phyloP scores from a whole-genome alignment of 2,797 vertebrate genomes.

The Eulemur mongoz region DNA sequence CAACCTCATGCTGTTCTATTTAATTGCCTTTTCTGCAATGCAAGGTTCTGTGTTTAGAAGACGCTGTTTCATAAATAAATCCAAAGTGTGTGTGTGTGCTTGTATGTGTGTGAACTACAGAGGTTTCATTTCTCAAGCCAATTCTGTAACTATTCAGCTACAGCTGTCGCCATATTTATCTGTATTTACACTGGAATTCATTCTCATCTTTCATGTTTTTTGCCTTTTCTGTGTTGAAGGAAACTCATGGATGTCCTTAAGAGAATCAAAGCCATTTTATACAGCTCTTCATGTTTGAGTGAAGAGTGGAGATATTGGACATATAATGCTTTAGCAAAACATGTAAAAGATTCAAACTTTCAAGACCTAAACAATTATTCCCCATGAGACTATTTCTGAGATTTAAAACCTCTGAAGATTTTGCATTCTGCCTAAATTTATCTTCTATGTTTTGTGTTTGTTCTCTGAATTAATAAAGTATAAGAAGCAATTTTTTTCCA shows the following conservation, averaged over 20 bases:
- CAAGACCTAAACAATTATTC: slow-evolving; percentile 43
- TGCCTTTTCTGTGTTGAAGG: slow-evolving; percentile 55
- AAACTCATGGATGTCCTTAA: slow-evolving; percentile 36
- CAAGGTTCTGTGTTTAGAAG: slow-evolving; percentile 83
- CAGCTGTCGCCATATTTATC: slow-evolving; percentile 69
- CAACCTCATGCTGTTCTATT: slow-evolving; percentile 87
- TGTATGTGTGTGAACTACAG: slow-evolving; percentile 51
- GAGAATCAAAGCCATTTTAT: slow-evolving; percentile 47
- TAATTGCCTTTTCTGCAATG: slow-evolving; percentile 86
- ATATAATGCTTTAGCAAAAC: slow-evolving; percentile 2
- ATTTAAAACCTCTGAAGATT: neutral
- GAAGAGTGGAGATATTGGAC: neutral
- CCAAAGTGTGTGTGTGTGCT: slow-evolving; percentile 62
- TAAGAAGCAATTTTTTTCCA: neutral
- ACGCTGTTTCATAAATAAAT: slow-evolving; percentile 85
- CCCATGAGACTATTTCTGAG: neutral
- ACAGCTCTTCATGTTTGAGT: slow-evolving; percentile 37
- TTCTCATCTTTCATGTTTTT: slow-evolving; percentile 51
- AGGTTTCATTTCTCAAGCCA: slow-evolving; percentile 76
- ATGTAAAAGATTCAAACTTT: neutral
- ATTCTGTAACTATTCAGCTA: slow-evolving; percentile 64
- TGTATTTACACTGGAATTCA: slow-evolving; percentile 49
- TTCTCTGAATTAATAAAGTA: slow-evolving; percentile 7
- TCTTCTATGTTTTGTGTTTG: neutral
- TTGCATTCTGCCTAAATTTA: neutral